Percentiles rank a stretch among this genome's conserved stretches.
Evolutionary conservation across 2,797 vertebrate genomes (phyloP).

Genomic region (Spinibarbus caldwelli): DNA sequence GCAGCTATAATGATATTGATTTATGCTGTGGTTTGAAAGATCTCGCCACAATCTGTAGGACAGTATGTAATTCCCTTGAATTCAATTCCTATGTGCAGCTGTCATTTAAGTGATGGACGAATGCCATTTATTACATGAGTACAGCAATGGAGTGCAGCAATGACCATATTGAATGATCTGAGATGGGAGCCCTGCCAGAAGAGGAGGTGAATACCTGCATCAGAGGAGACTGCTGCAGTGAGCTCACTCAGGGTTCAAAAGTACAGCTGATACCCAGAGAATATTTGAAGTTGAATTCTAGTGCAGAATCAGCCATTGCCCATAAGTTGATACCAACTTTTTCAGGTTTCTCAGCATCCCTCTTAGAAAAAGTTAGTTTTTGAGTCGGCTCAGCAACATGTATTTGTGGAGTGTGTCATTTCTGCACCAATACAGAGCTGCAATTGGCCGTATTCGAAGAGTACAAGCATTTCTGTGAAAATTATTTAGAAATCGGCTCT

Average conservation of each 20-base stretch:
- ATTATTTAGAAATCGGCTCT: background rate
- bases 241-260: conserved; percentile 24
- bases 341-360: background rate
- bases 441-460: background rate
- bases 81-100: conserved; percentile 20
- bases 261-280: conserved; percentile 3
- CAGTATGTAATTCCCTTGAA: conserved; percentile 23
- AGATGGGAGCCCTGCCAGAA: conserved; percentile 36
- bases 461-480: background rate
- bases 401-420: background rate
- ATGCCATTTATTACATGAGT: conserved; percentile 21
- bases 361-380: background rate
- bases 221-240: conserved; percentile 9
- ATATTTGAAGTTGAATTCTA: background rate
- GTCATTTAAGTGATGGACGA: conserved; percentile 31
- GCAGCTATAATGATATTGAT: conserved; percentile 26
- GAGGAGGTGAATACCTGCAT: conserved; percentile 27
- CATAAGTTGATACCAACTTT: background rate
- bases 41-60: background rate
- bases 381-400: background rate
- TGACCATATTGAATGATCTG: conserved; percentile 26
- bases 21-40: conserved; percentile 22
- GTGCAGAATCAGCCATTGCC: background rate
- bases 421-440: background rate
- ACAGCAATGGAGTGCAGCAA: conserved; percentile 21